These are phyloP conservation scores for Allygus modestus DNA, from an alignment of 2,888 invertebrate species.

Conservation along the genomic window DNA sequence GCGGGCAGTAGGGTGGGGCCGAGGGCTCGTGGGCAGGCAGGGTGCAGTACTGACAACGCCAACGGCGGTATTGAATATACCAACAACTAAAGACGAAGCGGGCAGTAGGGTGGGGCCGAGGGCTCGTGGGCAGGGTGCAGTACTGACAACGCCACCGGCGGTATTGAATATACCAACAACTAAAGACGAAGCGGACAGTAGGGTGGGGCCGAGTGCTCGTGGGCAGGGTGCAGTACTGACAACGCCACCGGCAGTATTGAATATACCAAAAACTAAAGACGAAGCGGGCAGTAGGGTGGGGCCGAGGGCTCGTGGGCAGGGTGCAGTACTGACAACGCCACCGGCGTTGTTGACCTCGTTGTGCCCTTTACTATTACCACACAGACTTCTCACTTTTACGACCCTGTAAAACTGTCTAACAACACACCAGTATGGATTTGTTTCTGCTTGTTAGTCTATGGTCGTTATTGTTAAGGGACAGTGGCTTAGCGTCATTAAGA, in stretches of 20 bases:
- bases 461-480: not conserved
- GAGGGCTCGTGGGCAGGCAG: no score
- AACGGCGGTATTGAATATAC: no score
- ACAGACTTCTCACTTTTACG: conserved; percentile 41
- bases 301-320: conserved; percentile 8
- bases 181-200: no score
- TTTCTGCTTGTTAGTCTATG: not conserved
- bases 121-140: conserved; percentile 7
- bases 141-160: not conserved
- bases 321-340: conserved; percentile 13
- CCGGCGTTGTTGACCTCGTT: conserved; percentile 25
- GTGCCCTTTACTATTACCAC: conserved; percentile 44
- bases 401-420: conserved; percentile 31
- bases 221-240: conserved; percentile 7
- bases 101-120: not conserved
- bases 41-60: conserved; percentile 2
- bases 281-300: not conserved
- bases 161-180: no score
- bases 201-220: not conserved
- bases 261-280: not conserved
- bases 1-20: conserved; percentile 1
- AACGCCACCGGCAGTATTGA: no score
- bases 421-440: conserved; percentile 24
- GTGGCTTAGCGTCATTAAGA: no score
- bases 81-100: no score